Evolutionary conservation across 2,113 vertebrate species (phyloP), one percentile per base, ranked within the genome.

Genomic region (Rhineura floridana): DNA sequence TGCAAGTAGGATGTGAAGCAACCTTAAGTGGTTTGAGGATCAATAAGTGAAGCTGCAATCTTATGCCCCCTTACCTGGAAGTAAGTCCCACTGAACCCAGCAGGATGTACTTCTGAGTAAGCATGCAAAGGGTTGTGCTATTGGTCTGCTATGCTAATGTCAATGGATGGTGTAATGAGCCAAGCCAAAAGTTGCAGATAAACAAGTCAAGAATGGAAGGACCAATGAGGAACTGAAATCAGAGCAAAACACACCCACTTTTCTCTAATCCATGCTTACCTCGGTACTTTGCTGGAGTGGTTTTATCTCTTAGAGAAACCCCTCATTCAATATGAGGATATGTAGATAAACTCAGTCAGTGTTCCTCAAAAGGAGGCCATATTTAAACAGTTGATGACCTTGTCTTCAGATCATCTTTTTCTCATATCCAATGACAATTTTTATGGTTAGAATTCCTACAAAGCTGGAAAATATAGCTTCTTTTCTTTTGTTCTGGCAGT

Each of bases 401-500:
- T n/a, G 78, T 1, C 42, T 11, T 19, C 59, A 19, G 46, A 52
- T 8, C 48, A 10, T 4, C 6, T 85, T 6, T 77, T 65, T 36
- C n/a, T 21, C 81, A 81, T 33, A 23, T 72, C 21, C 81, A 0
- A 0, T 2, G 8, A 21, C 28, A 12, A 77, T 91, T 90, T n/a
- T 72, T 55, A 30, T 89, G 88, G 52, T 76, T 92, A 90, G 82
- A 90, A 91, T 92, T 91, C 84, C 73, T 85, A 83, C 85, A 80
- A 44, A 76, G 81, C 44, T 3, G 46, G 80, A 81, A 70, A 73
- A 6, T 81, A 67, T 83, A 77, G 76, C 42, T 85, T 9, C 44
- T 81, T 48, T 19, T 8, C 25, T 83, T 73, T 82, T 2, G n/a
- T 50, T 50, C 25, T 12, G 50, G 42, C 52, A 33, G 15, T 65